Evolutionary conservation across 2,888 invertebrate genomes (phyloP), one percentile per base, ranked within the genome.

Genomic region (Eupithecia insigniata): DNA sequence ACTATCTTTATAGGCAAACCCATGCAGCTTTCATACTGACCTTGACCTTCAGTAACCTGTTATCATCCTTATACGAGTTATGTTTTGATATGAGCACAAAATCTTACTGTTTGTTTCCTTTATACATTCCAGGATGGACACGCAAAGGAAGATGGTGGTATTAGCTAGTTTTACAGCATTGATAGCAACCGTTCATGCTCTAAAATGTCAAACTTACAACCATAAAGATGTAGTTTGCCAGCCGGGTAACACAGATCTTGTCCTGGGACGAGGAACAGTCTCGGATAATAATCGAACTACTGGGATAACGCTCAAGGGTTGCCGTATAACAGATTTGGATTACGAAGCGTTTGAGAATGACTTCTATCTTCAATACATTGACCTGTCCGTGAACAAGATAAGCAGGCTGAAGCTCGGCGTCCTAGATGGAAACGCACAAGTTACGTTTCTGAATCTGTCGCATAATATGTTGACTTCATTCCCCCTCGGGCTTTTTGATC

Each of bases 341-440:
- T 78, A 70, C 1, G 86, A 86, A 73, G 81, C 87, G 3, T 91
- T 91, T 65, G 74, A 85, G 51, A 79, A 82, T 16, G 77, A 89
- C 18, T 80, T 80, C 26, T 71, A 80, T n/a, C 76, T 90, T 2
- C 77, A 84, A 78, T 79, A 84, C 64, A 77, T 91, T 2, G 90
- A 90, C 77, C 69, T 91, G 28, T 89, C 90, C 6, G 62, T 80
- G 12, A 91, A 91, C 74, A 85, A 84, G 71, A 83, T 91, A 43
- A 69, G 72, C 10, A 75, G 71, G n/a, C 71, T 91, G 0, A 82
- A 85, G 78, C 78, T 87, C 1, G 89, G 88, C 3, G 85, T 86
- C 10, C 73, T 91, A 2, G 88, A 90, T 60, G 87, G 79, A n/a
- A 80, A 80, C 18, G 69, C 60, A 26, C 73, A 80, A 67, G 77